Evolutionary conservation across 2,888 invertebrate species (phyloP).

Genomic region (Agrenia bidenticulata): DNA sequence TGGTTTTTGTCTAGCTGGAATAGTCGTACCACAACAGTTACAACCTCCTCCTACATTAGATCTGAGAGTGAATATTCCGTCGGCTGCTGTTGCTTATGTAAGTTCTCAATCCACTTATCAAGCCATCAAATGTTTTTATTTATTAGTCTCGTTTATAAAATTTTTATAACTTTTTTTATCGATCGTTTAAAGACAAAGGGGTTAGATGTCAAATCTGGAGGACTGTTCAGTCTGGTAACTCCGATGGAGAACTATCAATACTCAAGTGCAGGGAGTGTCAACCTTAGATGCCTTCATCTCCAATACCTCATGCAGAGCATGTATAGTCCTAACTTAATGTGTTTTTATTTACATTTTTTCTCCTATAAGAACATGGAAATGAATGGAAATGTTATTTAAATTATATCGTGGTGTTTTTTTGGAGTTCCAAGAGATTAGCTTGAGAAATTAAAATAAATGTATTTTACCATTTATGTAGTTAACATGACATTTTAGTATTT

Average conservation of each 20-base stretch:
- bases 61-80: neutral
- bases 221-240: conserved; percentile 26
- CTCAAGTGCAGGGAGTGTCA: conserved; percentile 26
- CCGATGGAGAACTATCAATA: conserved; percentile 38
- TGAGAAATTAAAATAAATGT: too few species aligned
- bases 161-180: too few species aligned
- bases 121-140: neutral
- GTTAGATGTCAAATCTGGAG: conserved; percentile 34
- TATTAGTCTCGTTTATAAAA: neutral
- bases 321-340: conserved; percentile 30
- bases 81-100: neutral
- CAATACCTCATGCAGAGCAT: conserved; percentile 33
- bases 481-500: too few species aligned
- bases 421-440: too few species aligned
- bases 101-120: neutral
- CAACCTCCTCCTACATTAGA: neutral
- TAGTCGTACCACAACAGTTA: neutral
- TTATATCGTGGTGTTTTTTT: too few species aligned
- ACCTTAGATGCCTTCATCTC: conserved; percentile 27
- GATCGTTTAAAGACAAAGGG: conserved; percentile 23
- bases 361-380: conserved; percentile 11
- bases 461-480: too few species aligned
- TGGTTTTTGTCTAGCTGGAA: neutral
- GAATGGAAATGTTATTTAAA: too few species aligned
- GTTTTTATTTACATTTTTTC: conserved; percentile 32